Conservation (phyloP, 2,888 invertebrate genomes). For the Epirrhoe tristata region DNA sequence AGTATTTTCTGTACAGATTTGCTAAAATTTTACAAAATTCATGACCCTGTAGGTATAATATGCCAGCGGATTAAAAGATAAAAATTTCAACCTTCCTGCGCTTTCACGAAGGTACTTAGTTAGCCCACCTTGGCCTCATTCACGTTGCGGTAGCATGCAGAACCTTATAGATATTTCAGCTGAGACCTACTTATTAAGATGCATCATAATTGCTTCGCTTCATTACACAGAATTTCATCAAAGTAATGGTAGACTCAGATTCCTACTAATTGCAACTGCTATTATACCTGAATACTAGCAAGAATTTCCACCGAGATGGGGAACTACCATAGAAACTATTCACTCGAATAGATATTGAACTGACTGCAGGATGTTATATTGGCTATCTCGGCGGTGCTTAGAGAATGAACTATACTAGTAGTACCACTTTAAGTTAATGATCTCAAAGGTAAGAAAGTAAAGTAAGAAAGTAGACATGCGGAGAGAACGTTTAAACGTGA, state of each 20-base stretch:
- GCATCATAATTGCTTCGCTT: constrained; percentile 24
- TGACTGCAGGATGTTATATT: not conserved
- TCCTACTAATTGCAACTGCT: constrained; percentile 1
- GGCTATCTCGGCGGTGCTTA: not conserved
- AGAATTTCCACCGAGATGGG: not conserved
- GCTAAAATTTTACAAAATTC: not conserved
- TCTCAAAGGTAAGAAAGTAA: not conserved
- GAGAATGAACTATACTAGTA: not conserved
- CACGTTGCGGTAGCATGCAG: constrained; percentile 13
- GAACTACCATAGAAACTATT: not conserved
- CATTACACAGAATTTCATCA: constrained; percentile 9
- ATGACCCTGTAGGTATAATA: constrained; percentile 19
- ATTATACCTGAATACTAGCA: not conserved
- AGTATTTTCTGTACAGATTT: too few species aligned
- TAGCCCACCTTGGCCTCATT: constrained; percentile 35
- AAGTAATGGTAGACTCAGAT: constrained; percentile 2
- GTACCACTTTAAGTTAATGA: not conserved
- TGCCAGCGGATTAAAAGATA: constrained; percentile 22
- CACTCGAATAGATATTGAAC: not conserved
- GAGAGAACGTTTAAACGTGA: too few species aligned
- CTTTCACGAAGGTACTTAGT: constrained; percentile 29
- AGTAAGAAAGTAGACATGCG: not conserved
- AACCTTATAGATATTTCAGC: constrained; percentile 26
- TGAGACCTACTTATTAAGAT: constrained; percentile 31
- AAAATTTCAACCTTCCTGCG: constrained; percentile 29